Evolutionary conservation across 2,888 invertebrate genomes (phyloP).

Genomic region (Zygaena filipendulae): DNA sequence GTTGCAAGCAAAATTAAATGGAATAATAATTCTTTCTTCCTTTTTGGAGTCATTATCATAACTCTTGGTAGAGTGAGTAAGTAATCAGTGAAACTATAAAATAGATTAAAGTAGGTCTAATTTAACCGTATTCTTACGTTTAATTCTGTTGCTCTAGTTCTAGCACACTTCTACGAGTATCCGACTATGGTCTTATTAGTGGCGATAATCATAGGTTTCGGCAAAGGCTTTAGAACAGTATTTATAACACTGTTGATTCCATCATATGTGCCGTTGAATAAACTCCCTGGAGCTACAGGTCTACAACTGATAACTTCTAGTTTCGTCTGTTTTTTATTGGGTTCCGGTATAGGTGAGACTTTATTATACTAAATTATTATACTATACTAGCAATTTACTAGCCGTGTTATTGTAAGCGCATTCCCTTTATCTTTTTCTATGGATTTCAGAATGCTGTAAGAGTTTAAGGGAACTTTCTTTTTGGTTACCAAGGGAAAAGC

Average conservation of each 20-base stretch:
- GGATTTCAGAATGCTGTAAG: too few species aligned
- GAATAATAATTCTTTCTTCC: slow-evolving; percentile 77
- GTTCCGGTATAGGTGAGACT: slow-evolving; percentile 72
- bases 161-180: slow-evolving; percentile 70
- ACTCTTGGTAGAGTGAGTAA: slow-evolving; percentile 74
- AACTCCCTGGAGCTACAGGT: slow-evolving; percentile 77
- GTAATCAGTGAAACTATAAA: too few species aligned
- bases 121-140: too few species aligned
- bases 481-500: too few species aligned
- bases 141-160: slow-evolving; percentile 43
- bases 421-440: too few species aligned
- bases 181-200: slow-evolving; percentile 66
- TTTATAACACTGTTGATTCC: slow-evolving; percentile 81
- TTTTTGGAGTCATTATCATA: slow-evolving; percentile 75
- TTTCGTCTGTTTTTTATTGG: slow-evolving; percentile 68
- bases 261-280: slow-evolving; percentile 74
- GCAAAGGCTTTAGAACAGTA: slow-evolving; percentile 77
- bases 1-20: slow-evolving; percentile 75
- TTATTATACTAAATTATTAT: too few species aligned
- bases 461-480: too few species aligned
- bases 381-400: too few species aligned
- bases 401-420: too few species aligned
- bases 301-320: slow-evolving; percentile 76
- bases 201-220: slow-evolving; percentile 74
- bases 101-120: too few species aligned